phyloP scores from a whole-genome alignment of 2,888 invertebrate genomes.

The Magallana nippona region DNA sequence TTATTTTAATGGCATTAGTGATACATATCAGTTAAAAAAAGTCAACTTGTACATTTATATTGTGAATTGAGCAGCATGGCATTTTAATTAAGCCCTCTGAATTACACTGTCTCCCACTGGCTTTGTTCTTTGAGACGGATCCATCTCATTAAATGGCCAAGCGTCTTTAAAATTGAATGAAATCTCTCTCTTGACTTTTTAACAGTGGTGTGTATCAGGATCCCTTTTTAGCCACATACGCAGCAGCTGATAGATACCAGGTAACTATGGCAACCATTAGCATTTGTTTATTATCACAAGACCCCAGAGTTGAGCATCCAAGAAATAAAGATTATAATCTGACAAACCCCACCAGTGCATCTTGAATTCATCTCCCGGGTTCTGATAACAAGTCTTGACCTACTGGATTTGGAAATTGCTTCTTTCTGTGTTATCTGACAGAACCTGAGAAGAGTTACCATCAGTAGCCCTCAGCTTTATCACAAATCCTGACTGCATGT shows the following conservation, averaged over 20 bases:
- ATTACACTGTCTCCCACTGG: neutral
- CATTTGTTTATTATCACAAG: slow-evolving; percentile 30
- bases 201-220: slow-evolving; percentile 94
- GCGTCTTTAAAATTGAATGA: neutral
- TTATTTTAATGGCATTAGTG: slow-evolving; percentile 34
- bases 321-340: slow-evolving; percentile 20
- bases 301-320: slow-evolving; percentile 22
- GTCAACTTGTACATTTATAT: slow-evolving; percentile 29
- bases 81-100: slow-evolving; percentile 16
- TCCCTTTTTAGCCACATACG: slow-evolving; percentile 87
- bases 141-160: neutral
- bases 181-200: slow-evolving; percentile 43
- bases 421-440: slow-evolving; percentile 7
- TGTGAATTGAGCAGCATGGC: slow-evolving; percentile 32
- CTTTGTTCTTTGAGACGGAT: neutral
- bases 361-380: slow-evolving; percentile 1
- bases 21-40: slow-evolving; percentile 3
- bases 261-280: slow-evolving; percentile 53
- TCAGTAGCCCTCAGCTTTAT: slow-evolving; percentile 6
- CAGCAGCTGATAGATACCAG: slow-evolving; percentile 74
- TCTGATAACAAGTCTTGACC: slow-evolving; percentile 28
- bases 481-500: slow-evolving; percentile 31
- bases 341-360: slow-evolving; percentile 11
- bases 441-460: slow-evolving; percentile 11
- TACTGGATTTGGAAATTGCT: slow-evolving; percentile 26